Evolutionary conservation across 1,140 invertebrate species (phyloP).

Genomic region (Nasonia vitripennis): DNA sequence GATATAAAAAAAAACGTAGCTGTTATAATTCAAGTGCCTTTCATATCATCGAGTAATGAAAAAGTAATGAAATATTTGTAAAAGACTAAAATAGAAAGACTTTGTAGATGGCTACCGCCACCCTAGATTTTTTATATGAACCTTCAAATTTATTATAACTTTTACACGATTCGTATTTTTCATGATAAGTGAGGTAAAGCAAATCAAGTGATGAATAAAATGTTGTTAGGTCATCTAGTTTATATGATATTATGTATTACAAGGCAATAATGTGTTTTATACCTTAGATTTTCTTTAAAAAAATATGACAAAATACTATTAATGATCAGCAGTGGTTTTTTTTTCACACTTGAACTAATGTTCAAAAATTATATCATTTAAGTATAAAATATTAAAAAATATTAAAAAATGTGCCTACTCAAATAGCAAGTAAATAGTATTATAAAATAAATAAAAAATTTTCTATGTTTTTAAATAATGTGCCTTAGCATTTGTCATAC

Average conservation of each 20-base stretch:
- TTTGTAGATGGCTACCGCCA: conserved; percentile 33
- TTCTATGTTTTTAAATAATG: conserved; percentile 41
- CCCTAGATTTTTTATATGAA: conserved; percentile 35
- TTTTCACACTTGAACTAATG: background rate
- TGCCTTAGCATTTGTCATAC: conserved; percentile 20
- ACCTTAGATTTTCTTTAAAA: conserved; percentile 4
- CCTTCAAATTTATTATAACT: conserved; percentile 29
- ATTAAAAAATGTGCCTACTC: background rate
- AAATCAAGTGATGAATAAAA: conserved; percentile 17
- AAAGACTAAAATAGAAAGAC: conserved; percentile 36
- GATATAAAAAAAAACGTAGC: background rate
- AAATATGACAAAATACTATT: background rate
- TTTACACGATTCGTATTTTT: conserved; percentile 31
- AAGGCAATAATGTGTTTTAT: conserved; percentile 40
- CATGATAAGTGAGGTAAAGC: background rate
- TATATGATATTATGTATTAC: conserved; percentile 28
- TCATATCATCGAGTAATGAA: conserved; percentile 1
- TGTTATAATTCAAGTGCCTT: conserved; percentile 40
- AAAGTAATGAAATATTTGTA: background rate
- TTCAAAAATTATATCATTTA: conserved; percentile 5
- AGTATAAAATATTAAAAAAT: background rate
- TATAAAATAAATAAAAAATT: conserved; percentile 27
- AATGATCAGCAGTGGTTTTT: conserved; percentile 6
- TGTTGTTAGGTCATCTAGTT: conserved; percentile 15
- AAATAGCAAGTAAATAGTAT: background rate